Base-by-base conservation (phyloP, 1,140 invertebrate genomes). In the Pristionchus pacificus region DNA sequence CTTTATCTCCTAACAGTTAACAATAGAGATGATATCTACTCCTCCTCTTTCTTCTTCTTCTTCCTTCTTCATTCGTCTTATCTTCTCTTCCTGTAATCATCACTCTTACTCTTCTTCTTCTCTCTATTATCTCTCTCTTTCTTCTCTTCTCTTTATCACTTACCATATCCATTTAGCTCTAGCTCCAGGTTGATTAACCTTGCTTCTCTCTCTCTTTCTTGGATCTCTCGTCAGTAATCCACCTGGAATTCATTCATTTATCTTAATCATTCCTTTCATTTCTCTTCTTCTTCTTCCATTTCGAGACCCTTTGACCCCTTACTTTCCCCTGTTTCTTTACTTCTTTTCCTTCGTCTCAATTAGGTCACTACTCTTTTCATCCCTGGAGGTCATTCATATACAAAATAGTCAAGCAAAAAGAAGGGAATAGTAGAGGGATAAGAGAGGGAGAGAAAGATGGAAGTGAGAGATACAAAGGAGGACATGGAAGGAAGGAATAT, bases 131-230 rank as follows among this genome's bases (percentile, higher is more conserved):
- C 38, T 49, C 38, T 49, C 38, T 10, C 19, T 49, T 10, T 10
- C 38, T 49, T 19, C 38, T 49, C 19, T 19, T 49, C 38, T 49
- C 19, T 49, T 19, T 49, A 49, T 49, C 19, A n/a, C 60, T 60
- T 78, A 85, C 95, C 95, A 98, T 71, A 93, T 95, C 79, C 89
- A 93, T 84, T 93, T 95, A 80, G 89, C 91, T 81, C 95, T 90
- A 32, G 94, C 92, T 79, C 91, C 91, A 82, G 89, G 88, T 86
- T 95, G 92, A 59, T 94, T 95, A 60, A 90, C 90, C 88, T 97
- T 97, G 88, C 95, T 95, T 78, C 95, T 88, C 85, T 98, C 95
- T 74, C 88, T 88, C 32, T 81, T 85, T 68, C 95, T 88, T 63
- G 85, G 87, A 84, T 98, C 95, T 80, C 87, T 86, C 33, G 91